Evolutionary conservation across 1,140 invertebrate species (phyloP).

Genomic region (Drosophila nebulosa): DNA sequence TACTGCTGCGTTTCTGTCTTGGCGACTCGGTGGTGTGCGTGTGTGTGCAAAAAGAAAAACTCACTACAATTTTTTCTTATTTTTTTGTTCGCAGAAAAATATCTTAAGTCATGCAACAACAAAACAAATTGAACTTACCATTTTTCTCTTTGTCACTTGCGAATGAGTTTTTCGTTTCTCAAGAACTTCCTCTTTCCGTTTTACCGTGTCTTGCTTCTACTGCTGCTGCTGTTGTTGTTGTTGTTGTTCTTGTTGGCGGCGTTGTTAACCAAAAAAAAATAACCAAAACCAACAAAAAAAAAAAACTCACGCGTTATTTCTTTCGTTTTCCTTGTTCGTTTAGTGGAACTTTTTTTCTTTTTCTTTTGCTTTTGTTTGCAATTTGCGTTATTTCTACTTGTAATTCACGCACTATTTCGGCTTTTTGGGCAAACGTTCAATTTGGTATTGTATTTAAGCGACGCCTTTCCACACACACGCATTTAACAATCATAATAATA

Average conservation of each 20-base stretch:
- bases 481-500: constrained; percentile 5
- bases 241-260: constrained; percentile 8
- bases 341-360: background rate
- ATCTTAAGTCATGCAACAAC: constrained; percentile 3
- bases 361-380: background rate
- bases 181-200: background rate
- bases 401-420: background rate
- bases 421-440: background rate
- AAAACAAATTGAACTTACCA: constrained; percentile 3
- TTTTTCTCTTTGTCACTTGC: background rate
- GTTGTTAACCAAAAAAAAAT: constrained; percentile 4
- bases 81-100: background rate
- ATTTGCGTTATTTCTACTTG: background rate
- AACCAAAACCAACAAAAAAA: background rate
- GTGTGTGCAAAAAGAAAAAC: constrained; percentile 12
- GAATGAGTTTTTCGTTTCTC: background rate
- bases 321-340: background rate
- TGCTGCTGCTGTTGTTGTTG: background rate
- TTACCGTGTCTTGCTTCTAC: too few relatives aligned
- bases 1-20: background rate
- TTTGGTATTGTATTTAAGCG: background rate
- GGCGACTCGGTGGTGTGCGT: too few relatives aligned
- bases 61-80: background rate
- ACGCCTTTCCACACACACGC: background rate
- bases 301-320: constrained; percentile 1